Conservation (phyloP, 2,113 vertebrate species). For the Callithrix jacchus region DNA sequence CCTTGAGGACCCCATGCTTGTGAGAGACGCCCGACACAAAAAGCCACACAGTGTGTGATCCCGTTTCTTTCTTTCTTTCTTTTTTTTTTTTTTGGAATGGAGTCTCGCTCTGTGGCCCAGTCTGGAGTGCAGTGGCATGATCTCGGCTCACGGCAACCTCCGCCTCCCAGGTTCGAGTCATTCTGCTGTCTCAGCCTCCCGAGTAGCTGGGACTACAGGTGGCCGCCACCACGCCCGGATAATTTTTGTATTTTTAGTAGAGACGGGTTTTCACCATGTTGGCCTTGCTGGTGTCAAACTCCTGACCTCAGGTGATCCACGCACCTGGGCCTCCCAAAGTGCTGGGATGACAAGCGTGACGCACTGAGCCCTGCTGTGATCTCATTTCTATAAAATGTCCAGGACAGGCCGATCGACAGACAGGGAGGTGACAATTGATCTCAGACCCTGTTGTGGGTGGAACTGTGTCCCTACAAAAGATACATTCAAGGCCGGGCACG, state of each 20-base stretch:
- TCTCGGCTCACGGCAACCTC: too few relatives aligned
- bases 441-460: neutral
- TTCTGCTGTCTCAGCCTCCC: too few relatives aligned
- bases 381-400: fast-evolving
- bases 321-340: too few relatives aligned
- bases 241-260: too few relatives aligned
- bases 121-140: too few relatives aligned
- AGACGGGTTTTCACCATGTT: too few relatives aligned
- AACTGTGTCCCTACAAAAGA: neutral
- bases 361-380: too few relatives aligned
- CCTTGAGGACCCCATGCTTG: neutral
- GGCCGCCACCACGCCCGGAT: fast-evolving
- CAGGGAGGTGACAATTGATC: neutral
- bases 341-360: too few relatives aligned
- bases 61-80: fast-evolving
- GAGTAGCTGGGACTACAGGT: too few relatives aligned
- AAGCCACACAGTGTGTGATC: neutral
- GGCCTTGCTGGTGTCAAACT: too few relatives aligned
- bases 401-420: fast-evolving
- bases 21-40: neutral
- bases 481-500: fast-evolving
- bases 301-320: too few relatives aligned
- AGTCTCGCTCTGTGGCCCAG: too few relatives aligned
- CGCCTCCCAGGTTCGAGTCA: fast-evolving
- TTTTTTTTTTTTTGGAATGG: fast-evolving